These are phyloP conservation scores for Pilophorus perplexus DNA, from an alignment of 2,888 invertebrate genomes.

Conservation along the genomic window DNA sequence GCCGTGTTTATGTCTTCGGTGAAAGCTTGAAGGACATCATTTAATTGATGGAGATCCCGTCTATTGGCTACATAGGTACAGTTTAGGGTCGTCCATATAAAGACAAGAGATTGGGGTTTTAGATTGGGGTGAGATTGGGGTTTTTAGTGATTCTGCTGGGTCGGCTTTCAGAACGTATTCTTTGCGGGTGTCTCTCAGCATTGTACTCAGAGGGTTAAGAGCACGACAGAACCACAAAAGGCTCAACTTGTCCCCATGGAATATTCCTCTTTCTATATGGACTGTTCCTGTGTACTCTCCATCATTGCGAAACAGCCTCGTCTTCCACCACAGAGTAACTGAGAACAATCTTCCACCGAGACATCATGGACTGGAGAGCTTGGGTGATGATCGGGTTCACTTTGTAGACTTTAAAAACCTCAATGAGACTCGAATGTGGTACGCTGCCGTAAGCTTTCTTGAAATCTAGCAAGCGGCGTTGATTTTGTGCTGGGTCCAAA, in stretches of 20 bases:
- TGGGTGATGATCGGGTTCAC: no score
- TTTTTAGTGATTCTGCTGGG: no score
- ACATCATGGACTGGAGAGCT: constrained; percentile 1
- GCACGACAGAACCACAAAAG: constrained; percentile 45
- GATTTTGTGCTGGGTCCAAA: constrained; percentile 35
- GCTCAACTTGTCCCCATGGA: constrained; percentile 45
- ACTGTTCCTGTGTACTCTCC: constrained; percentile 37
- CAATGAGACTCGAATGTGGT: not conserved
- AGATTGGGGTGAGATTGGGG: no score
- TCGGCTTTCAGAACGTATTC: constrained; percentile 27
- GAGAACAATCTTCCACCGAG: no score
- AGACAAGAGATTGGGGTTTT: no score
- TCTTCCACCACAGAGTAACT: no score
- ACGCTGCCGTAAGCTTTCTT: not conserved
- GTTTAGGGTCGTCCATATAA: no score
- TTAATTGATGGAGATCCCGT: no score
- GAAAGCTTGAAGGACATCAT: no score
- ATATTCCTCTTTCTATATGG: constrained; percentile 44
- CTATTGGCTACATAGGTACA: no score
- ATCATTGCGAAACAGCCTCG: constrained; percentile 22
- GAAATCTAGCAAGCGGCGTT: not conserved
- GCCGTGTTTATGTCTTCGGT: no score
- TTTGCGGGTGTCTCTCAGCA: constrained; percentile 2
- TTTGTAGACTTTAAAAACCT: not conserved
- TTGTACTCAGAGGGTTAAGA: constrained; percentile 41